These are phyloP conservation scores for Aleiodes testaceus DNA, from an alignment of 2,888 invertebrate species.

Conservation along the genomic window DNA sequence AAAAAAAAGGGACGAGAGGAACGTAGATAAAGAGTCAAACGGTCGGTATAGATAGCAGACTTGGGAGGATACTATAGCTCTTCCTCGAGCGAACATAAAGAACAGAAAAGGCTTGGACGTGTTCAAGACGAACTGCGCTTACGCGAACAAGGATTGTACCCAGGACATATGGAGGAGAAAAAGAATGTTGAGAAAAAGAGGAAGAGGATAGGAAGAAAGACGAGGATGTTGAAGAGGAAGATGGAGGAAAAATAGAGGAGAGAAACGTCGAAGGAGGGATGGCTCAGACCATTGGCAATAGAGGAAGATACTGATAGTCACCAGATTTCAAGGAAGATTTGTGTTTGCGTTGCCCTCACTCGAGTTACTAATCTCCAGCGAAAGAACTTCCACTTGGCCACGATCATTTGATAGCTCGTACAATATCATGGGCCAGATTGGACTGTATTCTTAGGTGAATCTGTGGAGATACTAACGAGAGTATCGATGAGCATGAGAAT, in stretches of 20 bases:
- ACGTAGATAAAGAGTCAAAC: conserved; percentile 51
- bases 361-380: conserved; percentile 56
- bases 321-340: conserved; percentile 56
- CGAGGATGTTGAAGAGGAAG: conserved; percentile 33
- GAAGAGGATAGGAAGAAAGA: conserved; percentile 39
- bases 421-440: no score
- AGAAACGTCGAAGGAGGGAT: conserved; percentile 30
- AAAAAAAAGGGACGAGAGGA: conserved; percentile 42
- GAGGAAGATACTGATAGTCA: conserved; percentile 31
- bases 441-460: not conserved
- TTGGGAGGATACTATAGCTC: conserved; percentile 62
- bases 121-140: conserved; percentile 68
- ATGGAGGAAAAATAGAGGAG: conserved; percentile 45
- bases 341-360: conserved; percentile 57
- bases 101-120: conserved; percentile 65
- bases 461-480: conserved; percentile 32
- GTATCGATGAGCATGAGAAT: conserved; percentile 52
- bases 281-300: conserved; percentile 21
- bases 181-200: conserved; percentile 22
- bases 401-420: not conserved
- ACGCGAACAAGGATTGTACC: conserved; percentile 62
- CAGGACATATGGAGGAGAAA: conserved; percentile 34
- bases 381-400: conserved; percentile 56
- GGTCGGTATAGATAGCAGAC: conserved; percentile 60
- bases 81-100: conserved; percentile 63